A percentile compares a stretch with the other conserved stretches of the same genome.
Evolutionary conservation across 2,888 invertebrate species (phyloP).

Genomic region (Plusia festucae): DNA sequence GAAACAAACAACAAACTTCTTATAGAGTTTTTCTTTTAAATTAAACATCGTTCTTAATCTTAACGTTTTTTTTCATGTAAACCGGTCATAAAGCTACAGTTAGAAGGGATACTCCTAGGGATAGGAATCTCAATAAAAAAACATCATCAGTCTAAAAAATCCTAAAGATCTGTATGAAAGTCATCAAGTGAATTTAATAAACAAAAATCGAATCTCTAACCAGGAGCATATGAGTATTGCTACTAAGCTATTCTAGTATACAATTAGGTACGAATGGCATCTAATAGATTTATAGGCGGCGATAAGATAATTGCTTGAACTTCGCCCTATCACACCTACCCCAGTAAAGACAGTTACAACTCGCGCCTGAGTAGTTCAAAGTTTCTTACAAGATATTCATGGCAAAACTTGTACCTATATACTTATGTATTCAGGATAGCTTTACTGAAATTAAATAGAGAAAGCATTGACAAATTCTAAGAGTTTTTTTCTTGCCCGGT

Average conservation of each 20-base stretch:
- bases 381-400: background rate
- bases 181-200: background rate
- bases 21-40: background rate
- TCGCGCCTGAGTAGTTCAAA: slow-evolving; percentile 1
- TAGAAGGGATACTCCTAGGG: no score
- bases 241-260: background rate
- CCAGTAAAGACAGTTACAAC: background rate
- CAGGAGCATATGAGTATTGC: background rate
- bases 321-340: slow-evolving; percentile 14
- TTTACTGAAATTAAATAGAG: background rate
- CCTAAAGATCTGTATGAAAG: background rate
- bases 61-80: background rate
- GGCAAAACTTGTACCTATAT: background rate
- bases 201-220: background rate
- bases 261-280: slow-evolving; percentile 6
- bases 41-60: background rate
- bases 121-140: no score
- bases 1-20: background rate
- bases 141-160: no score
- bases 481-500: no score
- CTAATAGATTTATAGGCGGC: slow-evolving; percentile 6
- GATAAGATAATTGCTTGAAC: slow-evolving; percentile 9
- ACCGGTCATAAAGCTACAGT: no score
- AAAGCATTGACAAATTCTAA: background rate
- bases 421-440: background rate